These are phyloP conservation scores for Ailuropoda melanoleuca DNA, from an alignment of 2,113 vertebrate genomes.

Conservation along the genomic window DNA sequence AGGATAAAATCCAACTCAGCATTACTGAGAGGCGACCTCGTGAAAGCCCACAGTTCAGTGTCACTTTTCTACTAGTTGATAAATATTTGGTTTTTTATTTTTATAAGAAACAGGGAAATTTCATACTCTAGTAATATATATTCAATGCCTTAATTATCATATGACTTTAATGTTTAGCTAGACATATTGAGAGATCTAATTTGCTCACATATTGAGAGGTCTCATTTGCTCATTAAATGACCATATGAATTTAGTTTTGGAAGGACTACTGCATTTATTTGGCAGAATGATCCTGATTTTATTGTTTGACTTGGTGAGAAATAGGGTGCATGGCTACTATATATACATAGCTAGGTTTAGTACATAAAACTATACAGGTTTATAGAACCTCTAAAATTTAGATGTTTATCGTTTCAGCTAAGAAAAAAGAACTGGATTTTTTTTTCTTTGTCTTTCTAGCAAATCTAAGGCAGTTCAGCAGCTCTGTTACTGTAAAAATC, in stretches of 20 bases:
- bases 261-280: slow-evolving; percentile 1
- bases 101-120: neutral
- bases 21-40: neutral
- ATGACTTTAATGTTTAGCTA: neutral
- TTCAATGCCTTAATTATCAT: neutral
- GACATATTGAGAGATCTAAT: neutral
- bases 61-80: neutral
- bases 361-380: slow-evolving; percentile 61
- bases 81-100: slow-evolving; percentile 32
- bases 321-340: neutral
- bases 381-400: slow-evolving; percentile 66
- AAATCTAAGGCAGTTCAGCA: slow-evolving; percentile 42
- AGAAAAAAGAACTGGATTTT: neutral
- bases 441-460: neutral
- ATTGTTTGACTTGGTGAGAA: slow-evolving; percentile 51
- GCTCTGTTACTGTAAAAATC: slow-evolving; percentile 7
- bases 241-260: slow-evolving; percentile 24
- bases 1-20: slow-evolving; percentile 12
- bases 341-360: slow-evolving; percentile 36
- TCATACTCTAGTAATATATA: neutral
- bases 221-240: slow-evolving; percentile 10
- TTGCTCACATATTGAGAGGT: neutral
- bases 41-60: neutral
- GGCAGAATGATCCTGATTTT: slow-evolving; percentile 32
- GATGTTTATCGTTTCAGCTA: slow-evolving; percentile 36